A percentile compares a stretch with the other conserved stretches of the same genome.
Conservation (phyloP, 2,797 vertebrate species). For the Geotrypetes seraphini region DNA sequence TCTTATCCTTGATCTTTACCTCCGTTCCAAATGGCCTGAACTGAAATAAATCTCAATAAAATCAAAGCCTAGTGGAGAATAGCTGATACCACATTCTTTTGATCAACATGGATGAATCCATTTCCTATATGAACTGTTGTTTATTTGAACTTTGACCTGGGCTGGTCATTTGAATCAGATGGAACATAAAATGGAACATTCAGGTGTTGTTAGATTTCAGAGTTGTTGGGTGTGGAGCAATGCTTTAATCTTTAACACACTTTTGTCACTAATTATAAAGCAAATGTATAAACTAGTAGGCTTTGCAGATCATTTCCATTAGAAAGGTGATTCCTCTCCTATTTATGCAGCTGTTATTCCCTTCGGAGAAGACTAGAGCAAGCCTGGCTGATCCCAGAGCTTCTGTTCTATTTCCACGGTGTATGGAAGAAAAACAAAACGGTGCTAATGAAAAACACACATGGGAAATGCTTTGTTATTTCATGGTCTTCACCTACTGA, state of each 20-base stretch:
- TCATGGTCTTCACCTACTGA: conserved; percentile 97
- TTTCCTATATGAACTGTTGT: conserved; percentile 61
- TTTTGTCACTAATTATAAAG: conserved; percentile 63
- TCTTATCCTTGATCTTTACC: too few relatives aligned
- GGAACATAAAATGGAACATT: conserved; percentile 56
- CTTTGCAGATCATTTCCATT: conserved; percentile 91
- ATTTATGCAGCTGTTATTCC: conserved; percentile 84
- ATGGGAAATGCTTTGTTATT: conserved; percentile 98
- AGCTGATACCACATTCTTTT: too few relatives aligned
- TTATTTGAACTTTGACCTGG: conserved; percentile 39
- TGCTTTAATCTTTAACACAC: conserved; percentile 56
- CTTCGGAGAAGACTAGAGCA: conserved; percentile 72
- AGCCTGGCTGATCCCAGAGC: conserved; percentile 74
- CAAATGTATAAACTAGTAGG: conserved; percentile 64
- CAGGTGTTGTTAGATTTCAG: conserved; percentile 58
- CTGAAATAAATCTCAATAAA: too few relatives aligned
- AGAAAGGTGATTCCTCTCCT: conserved; percentile 61
- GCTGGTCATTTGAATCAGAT: conserved; percentile 44
- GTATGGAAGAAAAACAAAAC: conserved; percentile 96
- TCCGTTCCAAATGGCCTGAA: too few relatives aligned
- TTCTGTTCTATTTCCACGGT: conserved; percentile 93
- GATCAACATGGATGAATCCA: conserved; percentile 61
- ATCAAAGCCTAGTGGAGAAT: too few relatives aligned
- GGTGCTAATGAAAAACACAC: conserved; percentile 97
- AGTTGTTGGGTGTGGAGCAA: conserved; percentile 63